Conservation (phyloP, 2,113 vertebrate species). For the Siphamia tubifer region DNA sequence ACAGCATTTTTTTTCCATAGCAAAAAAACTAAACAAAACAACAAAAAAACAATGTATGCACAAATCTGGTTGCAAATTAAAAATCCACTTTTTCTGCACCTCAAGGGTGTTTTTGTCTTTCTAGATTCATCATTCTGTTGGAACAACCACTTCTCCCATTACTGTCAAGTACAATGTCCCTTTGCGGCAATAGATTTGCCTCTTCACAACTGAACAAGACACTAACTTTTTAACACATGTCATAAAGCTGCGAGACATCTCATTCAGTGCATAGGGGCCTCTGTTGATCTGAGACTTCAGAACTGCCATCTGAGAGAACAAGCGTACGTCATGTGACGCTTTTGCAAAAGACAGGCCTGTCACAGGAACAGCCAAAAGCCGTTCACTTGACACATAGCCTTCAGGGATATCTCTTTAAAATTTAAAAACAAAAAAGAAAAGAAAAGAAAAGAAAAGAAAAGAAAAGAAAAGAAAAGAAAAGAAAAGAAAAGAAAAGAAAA, state of each 20-base stretch:
- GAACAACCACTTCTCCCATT: conserved; percentile 62
- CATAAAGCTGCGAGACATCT: conserved; percentile 73
- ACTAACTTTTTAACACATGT: conserved; percentile 75
- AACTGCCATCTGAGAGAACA: conserved; percentile 53
- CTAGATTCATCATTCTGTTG: conserved; percentile 49
- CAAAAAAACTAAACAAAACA: conserved; percentile 7
- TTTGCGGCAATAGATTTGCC: conserved; percentile 59
- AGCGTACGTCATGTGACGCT: conserved; percentile 44
- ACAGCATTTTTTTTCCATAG: not conserved
- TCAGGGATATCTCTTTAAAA: conserved; percentile 38
- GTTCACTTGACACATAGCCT: conserved; percentile 55
- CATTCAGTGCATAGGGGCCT: conserved; percentile 62
- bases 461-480: too few species aligned
- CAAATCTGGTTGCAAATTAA: conserved; percentile 34
- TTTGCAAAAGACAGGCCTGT: conserved; percentile 53
- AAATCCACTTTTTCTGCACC: conserved; percentile 34
- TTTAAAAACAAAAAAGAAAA: too few species aligned
- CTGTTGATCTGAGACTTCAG: conserved; percentile 65
- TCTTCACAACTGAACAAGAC: conserved; percentile 68
- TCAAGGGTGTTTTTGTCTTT: conserved; percentile 44
- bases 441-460: too few species aligned
- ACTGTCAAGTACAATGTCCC: conserved; percentile 63
- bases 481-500: conserved; percentile 15
- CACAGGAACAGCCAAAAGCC: conserved; percentile 46
- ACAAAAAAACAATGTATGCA: not conserved